A percentile compares a stretch with the other conserved stretches of the same genome.
Evolutionary conservation across 1,140 invertebrate species (phyloP).

Genomic region (Psilanteris sp.): DNA sequence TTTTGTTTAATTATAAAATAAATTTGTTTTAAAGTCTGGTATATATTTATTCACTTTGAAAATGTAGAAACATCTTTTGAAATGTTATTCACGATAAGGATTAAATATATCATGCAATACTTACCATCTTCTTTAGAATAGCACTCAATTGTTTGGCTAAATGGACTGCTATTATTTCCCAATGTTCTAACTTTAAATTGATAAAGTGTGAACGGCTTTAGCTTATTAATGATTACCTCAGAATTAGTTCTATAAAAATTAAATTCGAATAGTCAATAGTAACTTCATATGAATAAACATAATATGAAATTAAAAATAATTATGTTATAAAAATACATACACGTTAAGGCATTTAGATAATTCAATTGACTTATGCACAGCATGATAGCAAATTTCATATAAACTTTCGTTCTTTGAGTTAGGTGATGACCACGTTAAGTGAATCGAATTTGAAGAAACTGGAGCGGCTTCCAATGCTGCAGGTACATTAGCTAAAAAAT

Average conservation of each 20-base stretch:
- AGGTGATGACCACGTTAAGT: conserved; percentile 78
- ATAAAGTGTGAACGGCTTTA: conserved; percentile 83
- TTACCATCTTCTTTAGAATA: conserved; percentile 81
- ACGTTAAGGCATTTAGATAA: conserved; percentile 67
- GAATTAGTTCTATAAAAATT: conserved; percentile 75
- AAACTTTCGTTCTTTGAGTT: conserved; percentile 67
- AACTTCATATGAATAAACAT: no score
- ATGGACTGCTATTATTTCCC: conserved; percentile 74
- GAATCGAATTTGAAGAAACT: conserved; percentile 77
- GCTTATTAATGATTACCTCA: conserved; percentile 76
- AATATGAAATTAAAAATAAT: no score
- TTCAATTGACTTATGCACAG: conserved; percentile 70
- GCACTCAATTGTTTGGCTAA: conserved; percentile 80
- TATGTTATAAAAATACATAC: no score
- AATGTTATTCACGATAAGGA: no score
- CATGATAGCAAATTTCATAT: conserved; percentile 80
- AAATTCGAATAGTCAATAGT: neutral
- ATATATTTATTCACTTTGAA: no score
- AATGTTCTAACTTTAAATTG: conserved; percentile 82
- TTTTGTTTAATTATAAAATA: no score
- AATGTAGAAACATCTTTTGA: no score
- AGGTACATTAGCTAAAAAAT: conserved; percentile 68
- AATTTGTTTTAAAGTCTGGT: no score
- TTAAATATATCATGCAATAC: no score
- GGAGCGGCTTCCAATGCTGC: conserved; percentile 79